A percentile compares a stretch with the other conserved stretches of the same genome.
phyloP scores from a whole-genome alignment of 2,888 invertebrate species.

The Artemia sinica region DNA sequence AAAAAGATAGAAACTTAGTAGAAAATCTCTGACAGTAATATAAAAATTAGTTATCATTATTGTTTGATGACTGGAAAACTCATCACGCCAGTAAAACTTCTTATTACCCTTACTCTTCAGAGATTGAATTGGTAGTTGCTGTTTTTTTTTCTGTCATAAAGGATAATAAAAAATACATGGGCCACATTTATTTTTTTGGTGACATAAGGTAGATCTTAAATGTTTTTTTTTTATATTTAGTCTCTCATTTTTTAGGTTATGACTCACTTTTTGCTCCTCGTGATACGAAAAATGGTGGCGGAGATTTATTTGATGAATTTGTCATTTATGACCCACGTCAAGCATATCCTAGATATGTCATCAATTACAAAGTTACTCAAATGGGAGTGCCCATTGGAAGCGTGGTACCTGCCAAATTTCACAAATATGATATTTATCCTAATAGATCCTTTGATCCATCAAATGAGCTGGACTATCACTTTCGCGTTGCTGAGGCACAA shows the following conservation, averaged over 20 bases:
- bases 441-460: slow-evolving; percentile 15
- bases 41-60: no score
- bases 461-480: slow-evolving; percentile 10
- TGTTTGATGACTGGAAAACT: no score
- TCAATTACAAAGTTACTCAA: slow-evolving; percentile 14
- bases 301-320: slow-evolving; percentile 18
- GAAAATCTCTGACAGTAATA: no score
- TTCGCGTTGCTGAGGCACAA: slow-evolving; percentile 18
- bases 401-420: neutral
- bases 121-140: no score
- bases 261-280: slow-evolving; percentile 18
- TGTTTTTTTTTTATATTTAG: no score
- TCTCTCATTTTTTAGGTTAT: neutral
- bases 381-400: neutral
- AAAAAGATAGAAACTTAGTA: no score
- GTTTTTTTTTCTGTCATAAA: no score
- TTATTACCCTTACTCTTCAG: no score
- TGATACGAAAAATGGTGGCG: slow-evolving; percentile 10
- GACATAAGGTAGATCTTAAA: no score
- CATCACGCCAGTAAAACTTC: no score
- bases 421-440: neutral
- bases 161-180: no score
- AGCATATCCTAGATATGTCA: slow-evolving; percentile 15
- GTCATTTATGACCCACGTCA: slow-evolving; percentile 18
- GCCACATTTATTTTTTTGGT: no score